Conservation (phyloP, 2,797 vertebrate species). For the Ataeniobius toweri region DNA sequence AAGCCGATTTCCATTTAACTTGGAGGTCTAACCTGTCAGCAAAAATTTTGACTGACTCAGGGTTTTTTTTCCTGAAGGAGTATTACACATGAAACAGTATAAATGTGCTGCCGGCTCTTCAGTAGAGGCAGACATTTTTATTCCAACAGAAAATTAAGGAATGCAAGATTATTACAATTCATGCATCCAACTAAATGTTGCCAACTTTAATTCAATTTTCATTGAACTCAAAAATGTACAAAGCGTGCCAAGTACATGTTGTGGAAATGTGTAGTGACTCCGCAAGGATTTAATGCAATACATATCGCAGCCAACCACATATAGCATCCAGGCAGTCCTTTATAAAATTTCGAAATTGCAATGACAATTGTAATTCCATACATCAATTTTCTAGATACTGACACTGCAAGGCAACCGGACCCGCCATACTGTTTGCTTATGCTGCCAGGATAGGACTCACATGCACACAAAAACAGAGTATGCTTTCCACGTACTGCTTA, state of each 20-base stretch:
- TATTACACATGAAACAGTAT: not conserved
- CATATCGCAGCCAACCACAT: not conserved
- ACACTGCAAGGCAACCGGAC: no score
- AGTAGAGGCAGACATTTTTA: not conserved
- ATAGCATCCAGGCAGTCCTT: no score
- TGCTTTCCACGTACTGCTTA: not conserved
- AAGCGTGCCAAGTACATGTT: not conserved
- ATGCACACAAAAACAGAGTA: not conserved
- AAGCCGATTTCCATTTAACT: not conserved
- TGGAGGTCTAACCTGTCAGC: not conserved
- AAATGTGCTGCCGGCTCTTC: not conserved
- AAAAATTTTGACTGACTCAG: not conserved
- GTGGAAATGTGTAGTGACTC: no score
- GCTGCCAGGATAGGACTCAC: no score
- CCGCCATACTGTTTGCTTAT: no score
- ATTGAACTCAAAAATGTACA: not conserved
- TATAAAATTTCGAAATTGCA: no score
- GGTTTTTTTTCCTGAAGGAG: not conserved
- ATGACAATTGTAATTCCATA: no score
- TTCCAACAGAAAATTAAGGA: not conserved
- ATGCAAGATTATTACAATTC: not conserved
- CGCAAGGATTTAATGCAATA: no score
- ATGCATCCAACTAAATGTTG: not conserved
- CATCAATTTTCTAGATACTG: no score
- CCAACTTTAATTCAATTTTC: not conserved